Conservation (phyloP, 2,797 vertebrate genomes). For the Cetoscarus ocellatus region DNA sequence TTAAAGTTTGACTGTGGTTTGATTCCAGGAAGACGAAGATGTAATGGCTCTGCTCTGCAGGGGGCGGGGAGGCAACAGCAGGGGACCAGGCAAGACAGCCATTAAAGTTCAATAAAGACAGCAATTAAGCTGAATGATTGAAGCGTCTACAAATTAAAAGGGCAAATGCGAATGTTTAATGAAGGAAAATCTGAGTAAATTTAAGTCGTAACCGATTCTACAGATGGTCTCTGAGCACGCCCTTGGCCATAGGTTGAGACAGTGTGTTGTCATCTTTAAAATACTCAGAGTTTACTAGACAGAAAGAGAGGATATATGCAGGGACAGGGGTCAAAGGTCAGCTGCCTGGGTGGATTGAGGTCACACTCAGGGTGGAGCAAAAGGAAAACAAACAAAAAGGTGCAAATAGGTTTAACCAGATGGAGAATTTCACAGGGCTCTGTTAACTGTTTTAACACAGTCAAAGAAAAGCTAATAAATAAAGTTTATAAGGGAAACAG, state of each 20-base stretch:
- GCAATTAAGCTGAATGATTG: background rate
- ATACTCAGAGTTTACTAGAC: conserved; percentile 20
- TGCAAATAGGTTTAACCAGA: conserved; percentile 5
- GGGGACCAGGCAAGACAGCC: conserved; percentile 4
- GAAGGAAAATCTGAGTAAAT: background rate
- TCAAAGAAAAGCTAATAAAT: too few species aligned
- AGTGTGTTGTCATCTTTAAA: conserved; percentile 5
- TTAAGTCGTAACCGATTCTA: background rate
- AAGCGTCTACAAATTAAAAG: conserved; percentile 25
- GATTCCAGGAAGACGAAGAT: conserved; percentile 38
- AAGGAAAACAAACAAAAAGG: conserved; percentile 10
- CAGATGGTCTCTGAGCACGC: background rate
- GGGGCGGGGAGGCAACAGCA: conserved; percentile 3
- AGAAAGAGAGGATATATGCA: conserved; percentile 15
- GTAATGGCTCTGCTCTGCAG: conserved; percentile 15
- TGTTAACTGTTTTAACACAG: background rate
- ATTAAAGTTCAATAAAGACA: conserved; percentile 5
- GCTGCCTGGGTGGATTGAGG: conserved; percentile 31
- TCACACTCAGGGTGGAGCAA: conserved; percentile 31
- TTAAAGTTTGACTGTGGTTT: conserved; percentile 18
- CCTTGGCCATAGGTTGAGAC: background rate
- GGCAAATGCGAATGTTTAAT: background rate
- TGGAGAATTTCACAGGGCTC: background rate
- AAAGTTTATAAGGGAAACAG: too few species aligned
- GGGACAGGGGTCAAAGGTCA: conserved; percentile 51